A percentile compares a stretch with the other conserved stretches of the same genome.
Evolutionary conservation across 2,888 invertebrate species (phyloP).

Genomic region (Drosophila infuscata): DNA sequence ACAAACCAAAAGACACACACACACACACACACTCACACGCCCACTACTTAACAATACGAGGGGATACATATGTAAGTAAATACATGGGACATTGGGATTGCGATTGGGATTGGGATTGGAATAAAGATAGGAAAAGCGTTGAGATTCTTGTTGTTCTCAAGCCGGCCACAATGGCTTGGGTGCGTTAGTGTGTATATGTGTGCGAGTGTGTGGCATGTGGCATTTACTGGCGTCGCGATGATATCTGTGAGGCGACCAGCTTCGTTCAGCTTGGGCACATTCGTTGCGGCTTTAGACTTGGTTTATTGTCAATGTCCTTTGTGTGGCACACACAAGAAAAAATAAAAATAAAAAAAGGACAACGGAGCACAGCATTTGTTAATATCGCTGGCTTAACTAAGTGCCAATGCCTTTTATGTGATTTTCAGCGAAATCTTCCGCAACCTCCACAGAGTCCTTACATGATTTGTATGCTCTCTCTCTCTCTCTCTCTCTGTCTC

Average conservation of each 20-base stretch:
- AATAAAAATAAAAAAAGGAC: conserved; percentile 40
- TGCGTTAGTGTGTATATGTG: not conserved
- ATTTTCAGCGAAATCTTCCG: conserved; percentile 52
- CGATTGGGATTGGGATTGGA: conserved; percentile 31
- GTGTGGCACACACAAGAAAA: conserved; percentile 18
- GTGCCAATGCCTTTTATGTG: conserved; percentile 79
- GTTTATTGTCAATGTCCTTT: conserved; percentile 58
- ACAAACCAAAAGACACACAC: conserved; percentile 28
- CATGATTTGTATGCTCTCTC: conserved; percentile 2
- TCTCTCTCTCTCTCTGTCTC: not conserved
- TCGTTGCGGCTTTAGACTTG: conserved; percentile 58
- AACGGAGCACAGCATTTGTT: conserved; percentile 70
- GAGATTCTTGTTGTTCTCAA: conserved; percentile 36
- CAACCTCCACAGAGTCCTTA: conserved; percentile 14
- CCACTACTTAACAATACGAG: conserved; percentile 26
- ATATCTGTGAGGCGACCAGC: conserved; percentile 48
- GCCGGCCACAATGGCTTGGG: conserved; percentile 51
- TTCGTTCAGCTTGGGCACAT: conserved; percentile 37
- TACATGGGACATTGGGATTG: conserved; percentile 36
- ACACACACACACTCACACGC: not conserved
- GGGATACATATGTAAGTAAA: conserved; percentile 52
- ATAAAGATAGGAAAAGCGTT: conserved; percentile 39
- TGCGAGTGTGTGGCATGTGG: conserved; percentile 60
- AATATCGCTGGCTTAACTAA: conserved; percentile 77
- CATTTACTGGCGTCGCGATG: conserved; percentile 63